Evolutionary conservation across 2,797 vertebrate genomes (phyloP), one percentile per base, ranked within the genome.

Genomic region (Etheostoma nigrum): DNA sequence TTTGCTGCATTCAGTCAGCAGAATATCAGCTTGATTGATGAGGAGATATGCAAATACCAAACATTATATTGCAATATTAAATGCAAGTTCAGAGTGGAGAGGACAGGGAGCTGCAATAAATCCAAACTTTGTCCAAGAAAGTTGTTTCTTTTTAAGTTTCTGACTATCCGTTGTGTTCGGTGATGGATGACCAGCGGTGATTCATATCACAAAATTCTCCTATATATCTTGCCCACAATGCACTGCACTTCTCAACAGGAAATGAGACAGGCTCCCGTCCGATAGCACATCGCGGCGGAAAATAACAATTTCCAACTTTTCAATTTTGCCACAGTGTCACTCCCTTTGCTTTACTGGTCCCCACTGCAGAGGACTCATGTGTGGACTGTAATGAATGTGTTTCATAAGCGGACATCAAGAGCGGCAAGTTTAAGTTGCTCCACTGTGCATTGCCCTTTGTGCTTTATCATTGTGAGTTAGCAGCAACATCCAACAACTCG

Each of bases 401-500:
- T 79, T 85, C 78, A 81, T 78, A 83, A 90, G 81, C 79, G 49
- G 71, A 61, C 72, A 47, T 76, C 63, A 45, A 61, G 59, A 67
- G 66, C 27, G 27, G 19, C 72, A 33, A 18, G 57, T 64, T 25
- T n/a, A 27, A 55, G 11, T 66, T 4, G 5, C 47, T 44, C 68
- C 18, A 2, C 36, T 21, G 67, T 25, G 48, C 49, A 21, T 75
- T 4, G 11, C 40, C 2, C 40, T 21, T 58, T 13, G 23, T 64
- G 59, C 68, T 70, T 72, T 11, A 72, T 85, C 74, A 65, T 16
- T 7, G 65, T 66, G 82, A 75, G 61, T 78, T 60, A 95, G 95
- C 21, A 91, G 88, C 91, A 89, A 88, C 85, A 91, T 92, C 94
- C 94, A 91, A 92, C 86, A 84, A 91, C 69, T 0, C 88, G 89